Percentiles rank a stretch among this genome's conserved stretches.
Conservation (phyloP, 2,113 vertebrate genomes). For the Pseudopodoces humilis region DNA sequence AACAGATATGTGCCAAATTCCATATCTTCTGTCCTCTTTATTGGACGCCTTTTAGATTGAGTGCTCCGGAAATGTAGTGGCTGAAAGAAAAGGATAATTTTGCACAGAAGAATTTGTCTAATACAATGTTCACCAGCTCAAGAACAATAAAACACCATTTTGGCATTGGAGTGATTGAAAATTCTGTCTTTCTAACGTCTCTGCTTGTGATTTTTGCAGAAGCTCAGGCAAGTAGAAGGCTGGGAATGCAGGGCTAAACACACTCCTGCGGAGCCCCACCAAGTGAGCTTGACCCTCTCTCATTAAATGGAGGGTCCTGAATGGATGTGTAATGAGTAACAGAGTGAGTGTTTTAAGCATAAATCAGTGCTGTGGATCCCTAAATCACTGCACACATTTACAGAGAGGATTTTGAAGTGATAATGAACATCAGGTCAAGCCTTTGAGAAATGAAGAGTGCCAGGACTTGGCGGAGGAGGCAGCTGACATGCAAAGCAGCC, state of each 20-base stretch:
- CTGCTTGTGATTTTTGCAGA: neutral
- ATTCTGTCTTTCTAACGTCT: neutral
- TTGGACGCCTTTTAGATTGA: slow-evolving; percentile 31
- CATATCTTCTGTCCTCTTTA: slow-evolving; percentile 26
- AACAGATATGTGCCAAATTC: slow-evolving; percentile 27
- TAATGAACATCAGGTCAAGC: neutral
- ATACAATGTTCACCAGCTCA: neutral
- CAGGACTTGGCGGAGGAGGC: neutral
- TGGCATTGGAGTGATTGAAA: neutral
- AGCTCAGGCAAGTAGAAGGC: neutral
- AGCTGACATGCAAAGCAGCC: accelerated
- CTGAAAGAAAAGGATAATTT: slow-evolving; percentile 37
- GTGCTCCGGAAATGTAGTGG: neutral
- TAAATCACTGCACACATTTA: neutral
- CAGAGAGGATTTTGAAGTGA: neutral
- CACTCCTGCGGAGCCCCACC: neutral
- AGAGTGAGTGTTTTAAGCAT: neutral
- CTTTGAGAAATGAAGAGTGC: neutral
- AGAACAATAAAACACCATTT: neutral
- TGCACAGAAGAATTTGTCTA: slow-evolving; percentile 5
- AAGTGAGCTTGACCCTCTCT: neutral
- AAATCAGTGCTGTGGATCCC: neutral
- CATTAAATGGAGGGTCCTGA: neutral
- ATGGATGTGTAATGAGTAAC: neutral
- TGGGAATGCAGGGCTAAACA: neutral